Conservation (phyloP, 2,888 invertebrate genomes). For the Clitarchus hookeri region DNA sequence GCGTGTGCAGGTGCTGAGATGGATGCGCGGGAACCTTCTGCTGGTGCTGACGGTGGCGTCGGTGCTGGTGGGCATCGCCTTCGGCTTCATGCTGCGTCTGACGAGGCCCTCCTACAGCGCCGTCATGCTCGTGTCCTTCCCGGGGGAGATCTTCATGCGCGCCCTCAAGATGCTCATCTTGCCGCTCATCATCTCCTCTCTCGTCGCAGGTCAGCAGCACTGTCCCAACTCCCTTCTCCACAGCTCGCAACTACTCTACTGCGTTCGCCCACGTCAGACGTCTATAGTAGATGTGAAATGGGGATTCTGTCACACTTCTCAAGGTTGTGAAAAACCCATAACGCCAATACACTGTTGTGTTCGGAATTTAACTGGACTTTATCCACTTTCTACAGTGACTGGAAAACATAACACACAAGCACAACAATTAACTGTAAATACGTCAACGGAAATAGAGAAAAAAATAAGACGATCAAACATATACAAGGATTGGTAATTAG, state of each 20-base stretch:
- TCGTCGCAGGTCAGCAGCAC: constrained; percentile 62
- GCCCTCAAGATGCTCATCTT: constrained; percentile 71
- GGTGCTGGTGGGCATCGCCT: constrained; percentile 56
- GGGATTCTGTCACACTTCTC: no score
- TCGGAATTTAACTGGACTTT: no score
- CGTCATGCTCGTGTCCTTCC: constrained; percentile 65
- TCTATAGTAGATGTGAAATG: no score
- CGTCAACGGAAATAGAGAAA: no score
- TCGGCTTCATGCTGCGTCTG: constrained; percentile 61
- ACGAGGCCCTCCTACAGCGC: constrained; percentile 56
- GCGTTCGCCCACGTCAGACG: background rate
- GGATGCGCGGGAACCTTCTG: constrained; percentile 60
- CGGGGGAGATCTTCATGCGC: constrained; percentile 70
- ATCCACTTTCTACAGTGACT: no score
- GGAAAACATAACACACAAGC: no score
- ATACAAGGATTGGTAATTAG: no score
- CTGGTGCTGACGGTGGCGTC: constrained; percentile 62
- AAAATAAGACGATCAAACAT: no score
- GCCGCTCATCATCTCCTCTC: constrained; percentile 67
- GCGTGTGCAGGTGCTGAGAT: constrained; percentile 51
- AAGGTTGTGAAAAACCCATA: no score
- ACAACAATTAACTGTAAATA: no score
- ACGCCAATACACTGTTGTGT: no score
- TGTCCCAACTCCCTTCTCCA: no score
- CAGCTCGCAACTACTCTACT: background rate